These are phyloP conservation scores for Siniperca knerii DNA, from an alignment of 2,113 vertebrate genomes.

Conservation along the genomic window DNA sequence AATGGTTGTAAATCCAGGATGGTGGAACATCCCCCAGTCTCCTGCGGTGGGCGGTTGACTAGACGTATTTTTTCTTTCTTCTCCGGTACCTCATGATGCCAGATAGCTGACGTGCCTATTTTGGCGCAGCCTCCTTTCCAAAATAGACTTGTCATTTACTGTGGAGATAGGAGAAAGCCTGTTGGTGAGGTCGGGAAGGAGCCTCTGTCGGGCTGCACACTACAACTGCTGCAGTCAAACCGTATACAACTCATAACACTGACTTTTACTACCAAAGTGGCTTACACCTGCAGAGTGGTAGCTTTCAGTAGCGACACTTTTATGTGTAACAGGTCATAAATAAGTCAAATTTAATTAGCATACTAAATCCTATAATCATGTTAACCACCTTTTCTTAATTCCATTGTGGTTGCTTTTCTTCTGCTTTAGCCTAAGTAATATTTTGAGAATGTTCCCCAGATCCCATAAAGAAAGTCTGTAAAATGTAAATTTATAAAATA, in stretches of 20 bases:
- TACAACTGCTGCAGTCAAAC: constrained; percentile 12
- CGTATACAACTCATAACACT: constrained; percentile 19
- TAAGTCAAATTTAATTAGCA: neutral
- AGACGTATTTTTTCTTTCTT: constrained; percentile 78
- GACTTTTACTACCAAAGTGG: neutral
- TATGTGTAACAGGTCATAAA: neutral
- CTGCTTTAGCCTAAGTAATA: neutral
- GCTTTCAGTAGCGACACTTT: neutral
- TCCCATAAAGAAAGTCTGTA: neutral
- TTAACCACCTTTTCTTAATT: no score
- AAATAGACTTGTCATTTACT: constrained; percentile 93
- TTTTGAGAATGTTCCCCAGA: neutral
- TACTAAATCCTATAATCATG: neutral
- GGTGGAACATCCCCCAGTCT: constrained; percentile 79
- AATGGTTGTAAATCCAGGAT: constrained; percentile 77
- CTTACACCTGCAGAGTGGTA: neutral
- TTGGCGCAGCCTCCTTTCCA: constrained; percentile 86
- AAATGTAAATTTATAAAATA: neutral
- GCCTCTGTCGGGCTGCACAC: constrained; percentile 28
- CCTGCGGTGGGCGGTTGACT: constrained; percentile 72
- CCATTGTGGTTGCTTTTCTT: neutral
- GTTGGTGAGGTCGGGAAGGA: constrained; percentile 25
- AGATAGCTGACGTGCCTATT: constrained; percentile 83
- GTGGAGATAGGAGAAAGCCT: constrained; percentile 75
- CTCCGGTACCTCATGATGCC: constrained; percentile 78